These are phyloP conservation scores for Sebastes steindachneri DNA, from an alignment of 2,797 vertebrate genomes.

Conservation along the genomic window DNA sequence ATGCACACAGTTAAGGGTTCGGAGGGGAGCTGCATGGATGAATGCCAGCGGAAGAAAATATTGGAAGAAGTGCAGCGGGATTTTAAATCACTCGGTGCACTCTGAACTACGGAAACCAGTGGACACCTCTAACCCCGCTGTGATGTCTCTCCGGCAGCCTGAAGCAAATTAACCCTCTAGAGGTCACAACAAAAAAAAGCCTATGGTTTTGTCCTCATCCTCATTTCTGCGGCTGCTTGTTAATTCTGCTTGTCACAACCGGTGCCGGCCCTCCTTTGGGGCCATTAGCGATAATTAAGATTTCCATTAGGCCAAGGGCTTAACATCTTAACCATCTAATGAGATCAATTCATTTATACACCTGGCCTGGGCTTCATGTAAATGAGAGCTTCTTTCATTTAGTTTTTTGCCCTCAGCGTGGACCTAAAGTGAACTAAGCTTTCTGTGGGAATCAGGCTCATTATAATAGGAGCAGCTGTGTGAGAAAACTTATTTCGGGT, in stretches of 20 bases:
- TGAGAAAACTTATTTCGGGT: constrained; percentile 10
- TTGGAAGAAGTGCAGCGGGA: neutral
- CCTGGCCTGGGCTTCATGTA: constrained; percentile 17
- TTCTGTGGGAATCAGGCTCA: constrained; percentile 26
- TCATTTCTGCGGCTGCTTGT: neutral
- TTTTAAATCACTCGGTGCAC: constrained; percentile 34
- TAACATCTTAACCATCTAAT: constrained; percentile 50
- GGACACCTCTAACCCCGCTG: constrained; percentile 7
- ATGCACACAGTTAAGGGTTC: neutral
- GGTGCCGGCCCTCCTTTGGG: neutral
- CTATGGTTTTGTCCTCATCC: neutral
- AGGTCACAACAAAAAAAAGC: constrained; percentile 17
- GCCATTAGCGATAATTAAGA: constrained; percentile 53
- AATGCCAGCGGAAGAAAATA: neutral
- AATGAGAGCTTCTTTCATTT: constrained; percentile 16
- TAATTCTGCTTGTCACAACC: constrained; percentile 17
- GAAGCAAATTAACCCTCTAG: constrained; percentile 24
- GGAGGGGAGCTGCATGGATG: neutral
- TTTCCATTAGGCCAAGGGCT: constrained; percentile 45
- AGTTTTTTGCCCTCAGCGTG: neutral
- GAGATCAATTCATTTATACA: constrained; percentile 44
- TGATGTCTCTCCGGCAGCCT: constrained; percentile 6
- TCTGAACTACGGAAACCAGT: constrained; percentile 13
- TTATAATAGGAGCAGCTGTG: constrained; percentile 19
- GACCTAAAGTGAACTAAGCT: constrained; percentile 17